phyloP scores from a whole-genome alignment of 2,113 vertebrate species.

The Cebidichthys violaceus region DNA sequence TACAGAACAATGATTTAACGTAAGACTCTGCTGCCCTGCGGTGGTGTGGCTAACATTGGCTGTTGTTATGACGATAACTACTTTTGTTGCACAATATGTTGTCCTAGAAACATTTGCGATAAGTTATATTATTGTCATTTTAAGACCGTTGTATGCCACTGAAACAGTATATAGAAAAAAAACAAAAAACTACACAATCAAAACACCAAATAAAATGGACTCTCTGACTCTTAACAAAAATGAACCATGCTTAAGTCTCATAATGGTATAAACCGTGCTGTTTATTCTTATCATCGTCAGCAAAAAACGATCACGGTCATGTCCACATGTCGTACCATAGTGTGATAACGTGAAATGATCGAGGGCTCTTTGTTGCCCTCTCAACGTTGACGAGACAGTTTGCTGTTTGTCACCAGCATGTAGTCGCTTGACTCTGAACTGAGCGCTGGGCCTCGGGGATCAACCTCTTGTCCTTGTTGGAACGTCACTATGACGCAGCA shows the following conservation, averaged over 20 bases:
- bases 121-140: background rate
- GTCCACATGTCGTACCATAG: background rate
- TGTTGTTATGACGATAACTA: too few species aligned
- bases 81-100: background rate
- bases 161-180: background rate
- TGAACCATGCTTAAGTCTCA: background rate
- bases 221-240: background rate
- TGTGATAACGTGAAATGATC: background rate
- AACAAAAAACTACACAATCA: background rate
- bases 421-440: background rate
- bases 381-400: background rate
- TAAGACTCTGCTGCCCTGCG: background rate
- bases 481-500: slow-evolving; percentile 17
- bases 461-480: background rate
- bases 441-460: background rate
- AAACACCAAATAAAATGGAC: background rate
- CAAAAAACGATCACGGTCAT: background rate
- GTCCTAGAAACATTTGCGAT: background rate
- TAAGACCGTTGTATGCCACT: background rate
- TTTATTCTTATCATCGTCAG: too few species aligned
- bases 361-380: background rate
- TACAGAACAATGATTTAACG: slow-evolving; percentile 9
- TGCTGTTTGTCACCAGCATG: background rate
- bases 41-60: background rate
- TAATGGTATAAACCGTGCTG: background rate